Base-by-base conservation (phyloP, 2,888 invertebrate species). In the Lithophane leautieri region DNA sequence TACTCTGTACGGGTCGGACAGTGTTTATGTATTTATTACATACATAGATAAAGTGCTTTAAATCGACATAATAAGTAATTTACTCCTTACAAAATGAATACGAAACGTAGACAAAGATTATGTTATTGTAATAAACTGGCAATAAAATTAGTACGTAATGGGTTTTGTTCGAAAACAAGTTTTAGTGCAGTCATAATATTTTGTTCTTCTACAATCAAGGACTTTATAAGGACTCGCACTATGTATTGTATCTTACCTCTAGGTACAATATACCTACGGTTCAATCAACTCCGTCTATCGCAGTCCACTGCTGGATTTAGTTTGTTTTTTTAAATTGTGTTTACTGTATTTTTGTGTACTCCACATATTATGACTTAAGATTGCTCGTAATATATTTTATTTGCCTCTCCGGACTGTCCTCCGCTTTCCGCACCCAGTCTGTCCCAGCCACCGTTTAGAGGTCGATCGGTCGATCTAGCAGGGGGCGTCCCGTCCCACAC, bases 101-200 rank as follows among this genome's bases (percentile, higher is more conserved):
- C 34, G 25, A 11, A 40, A 50, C 16, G 40, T 71, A 42, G 9
- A 50, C 11, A 61, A 4, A 60, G 61, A 73, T 73, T 44, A 61
- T 42, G 0, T 14, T 19, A 47, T 28, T 50, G 58, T 22, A 70
- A 71, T 71, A 50, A 71, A 50, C 50, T 19, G 28, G n/a, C 16
- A 50, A 60, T 61, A 60, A 50, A 25, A 50, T 40, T 8, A 9
- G 2, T 28, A 19, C 6, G 8, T 25, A 72, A 72, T n/a, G 60
- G 2, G 14, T 42, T 42, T 61, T 73, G 12, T 61, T 73, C 28
- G 28, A 42, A 52, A 60, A 60, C 47, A 73, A 61, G 12, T 25
- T 11, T 11, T 19, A 44, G 11, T 73, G 7, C 40, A 40, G 40
- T 50, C 40, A 52, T 60, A 52, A 52, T 72, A 72, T 72, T 72